A percentile compares a stretch with the other conserved stretches of the same genome.
These are phyloP conservation scores for Rhysida immarginata DNA, from an alignment of 1,140 invertebrate genomes.

Conservation along the genomic window DNA sequence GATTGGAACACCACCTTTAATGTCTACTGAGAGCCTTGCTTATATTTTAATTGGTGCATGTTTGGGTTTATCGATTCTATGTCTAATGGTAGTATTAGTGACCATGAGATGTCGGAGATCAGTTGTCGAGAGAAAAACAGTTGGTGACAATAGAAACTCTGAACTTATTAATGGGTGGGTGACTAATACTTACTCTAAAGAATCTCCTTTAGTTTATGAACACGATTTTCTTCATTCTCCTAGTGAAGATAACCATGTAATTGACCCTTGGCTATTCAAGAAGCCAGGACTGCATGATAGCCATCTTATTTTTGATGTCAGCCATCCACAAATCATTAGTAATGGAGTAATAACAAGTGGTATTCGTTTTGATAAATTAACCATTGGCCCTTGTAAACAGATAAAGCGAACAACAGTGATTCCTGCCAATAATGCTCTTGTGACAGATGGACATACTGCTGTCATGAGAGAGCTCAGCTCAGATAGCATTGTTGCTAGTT, in stretches of 20 bases:
- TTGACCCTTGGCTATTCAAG: constrained; percentile 3
- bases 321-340: too few species aligned
- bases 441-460: constrained; percentile 3
- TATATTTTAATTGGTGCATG: constrained; percentile 26
- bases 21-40: constrained; percentile 24
- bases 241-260: neutral
- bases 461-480: constrained; percentile 4
- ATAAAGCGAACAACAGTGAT: constrained; percentile 3
- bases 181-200: neutral
- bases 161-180: constrained; percentile 1
- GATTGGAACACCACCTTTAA: neutral
- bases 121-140: neutral
- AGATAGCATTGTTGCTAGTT: neutral
- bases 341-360: too few species aligned
- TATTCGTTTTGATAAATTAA: neutral
- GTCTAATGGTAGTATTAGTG: constrained; percentile 21
- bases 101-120: constrained; percentile 4
- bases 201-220: neutral
- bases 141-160: too few species aligned
- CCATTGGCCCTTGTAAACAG: neutral
- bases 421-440: neutral
- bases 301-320: too few species aligned
- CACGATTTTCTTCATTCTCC: neutral
- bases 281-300: too few species aligned
- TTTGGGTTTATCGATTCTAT: constrained; percentile 23